These are phyloP conservation scores for Entelurus aequoreus DNA, from an alignment of 2,113 vertebrate genomes.

Conservation along the genomic window DNA sequence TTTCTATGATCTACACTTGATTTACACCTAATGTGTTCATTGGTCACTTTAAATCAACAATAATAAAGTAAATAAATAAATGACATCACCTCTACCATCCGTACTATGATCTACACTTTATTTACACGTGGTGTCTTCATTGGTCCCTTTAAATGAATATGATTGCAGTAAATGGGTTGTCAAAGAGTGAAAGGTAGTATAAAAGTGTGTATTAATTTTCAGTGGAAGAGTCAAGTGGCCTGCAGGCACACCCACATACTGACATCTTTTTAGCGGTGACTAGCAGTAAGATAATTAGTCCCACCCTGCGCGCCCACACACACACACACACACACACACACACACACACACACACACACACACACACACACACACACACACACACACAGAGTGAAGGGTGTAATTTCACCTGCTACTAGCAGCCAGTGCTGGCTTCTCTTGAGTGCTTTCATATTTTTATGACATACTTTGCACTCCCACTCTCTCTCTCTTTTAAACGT, in stretches of 20 bases:
- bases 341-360: background rate
- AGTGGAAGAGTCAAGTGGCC: background rate
- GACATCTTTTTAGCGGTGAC: background rate
- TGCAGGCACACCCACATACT: slow-evolving; percentile 2
- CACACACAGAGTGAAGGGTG: slow-evolving; percentile 19
- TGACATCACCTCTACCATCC: no score
- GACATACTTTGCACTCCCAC: slow-evolving; percentile 25
- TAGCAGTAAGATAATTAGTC: slow-evolving; percentile 6
- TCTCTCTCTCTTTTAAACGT: slow-evolving; percentile 26
- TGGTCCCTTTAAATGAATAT: no score
- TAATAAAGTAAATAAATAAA: no score
- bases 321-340: background rate
- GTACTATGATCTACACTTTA: no score
- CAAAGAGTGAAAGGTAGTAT: no score
- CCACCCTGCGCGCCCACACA: background rate
- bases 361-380: background rate
- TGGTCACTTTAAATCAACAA: no score
- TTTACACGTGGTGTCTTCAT: no score
- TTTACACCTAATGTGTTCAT: no score
- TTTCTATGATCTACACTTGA: no score
- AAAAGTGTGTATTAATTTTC: no score
- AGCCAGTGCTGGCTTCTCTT: slow-evolving; percentile 8
- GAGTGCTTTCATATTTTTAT: slow-evolving; percentile 34
- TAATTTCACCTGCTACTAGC: slow-evolving; percentile 35
- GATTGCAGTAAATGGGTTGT: no score